A percentile compares a stretch with the other conserved stretches of the same genome.
Conservation (phyloP, 2,888 invertebrate species). For the Sclerodermus sp. region DNA sequence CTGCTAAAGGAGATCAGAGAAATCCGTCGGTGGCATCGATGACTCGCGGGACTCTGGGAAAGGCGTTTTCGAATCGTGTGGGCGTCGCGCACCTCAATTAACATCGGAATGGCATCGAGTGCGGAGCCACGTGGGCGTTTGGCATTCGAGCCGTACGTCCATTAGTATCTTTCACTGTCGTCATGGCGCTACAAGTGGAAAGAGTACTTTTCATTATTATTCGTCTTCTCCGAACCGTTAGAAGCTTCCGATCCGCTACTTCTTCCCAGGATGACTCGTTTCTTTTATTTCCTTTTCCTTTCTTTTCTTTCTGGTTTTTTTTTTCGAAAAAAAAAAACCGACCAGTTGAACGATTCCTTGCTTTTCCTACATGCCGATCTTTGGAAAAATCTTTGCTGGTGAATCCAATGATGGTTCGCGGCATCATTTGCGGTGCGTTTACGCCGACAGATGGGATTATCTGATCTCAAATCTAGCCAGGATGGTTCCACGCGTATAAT, state of each 20-base stretch:
- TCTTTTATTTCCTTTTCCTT: too few relatives aligned
- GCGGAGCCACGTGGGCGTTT: constrained; percentile 30
- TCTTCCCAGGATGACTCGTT: too few relatives aligned
- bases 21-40: background rate
- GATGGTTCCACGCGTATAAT: constrained; percentile 52
- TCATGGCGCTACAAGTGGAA: constrained; percentile 4
- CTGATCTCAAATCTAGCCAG: constrained; percentile 53
- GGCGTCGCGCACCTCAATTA: constrained; percentile 33
- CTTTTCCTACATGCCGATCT: too few relatives aligned
- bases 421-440: constrained; percentile 50
- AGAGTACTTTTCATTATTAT: too few relatives aligned
- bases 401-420: constrained; percentile 46
- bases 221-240: too few relatives aligned
- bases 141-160: constrained; percentile 31
- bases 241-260: too few relatives aligned
- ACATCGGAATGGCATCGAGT: constrained; percentile 40
- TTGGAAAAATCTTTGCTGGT: constrained; percentile 25
- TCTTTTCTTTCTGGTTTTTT: too few relatives aligned
- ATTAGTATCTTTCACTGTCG: constrained; percentile 31
- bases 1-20: background rate
- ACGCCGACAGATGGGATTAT: constrained; percentile 54
- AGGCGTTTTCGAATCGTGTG: background rate
- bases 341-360: too few relatives aligned
- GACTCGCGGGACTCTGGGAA: background rate
- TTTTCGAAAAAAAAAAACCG: too few relatives aligned